These are phyloP conservation scores for Drosophila pseudoobscura DNA, from an alignment of 1,140 invertebrate species.

Conservation along the genomic window DNA sequence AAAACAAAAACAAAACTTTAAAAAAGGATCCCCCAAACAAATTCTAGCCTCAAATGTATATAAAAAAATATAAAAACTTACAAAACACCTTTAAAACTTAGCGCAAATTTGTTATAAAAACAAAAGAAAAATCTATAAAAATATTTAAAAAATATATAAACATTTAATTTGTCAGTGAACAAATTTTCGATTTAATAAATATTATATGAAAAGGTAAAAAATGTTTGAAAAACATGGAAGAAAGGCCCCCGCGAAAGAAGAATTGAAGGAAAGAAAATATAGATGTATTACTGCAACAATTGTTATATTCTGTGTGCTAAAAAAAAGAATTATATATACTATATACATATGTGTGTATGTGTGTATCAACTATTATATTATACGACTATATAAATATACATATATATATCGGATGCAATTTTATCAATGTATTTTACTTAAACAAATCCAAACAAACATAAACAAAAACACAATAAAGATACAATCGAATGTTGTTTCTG, in stretches of 20 bases:
- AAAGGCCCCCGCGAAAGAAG: slow-evolving; percentile 55
- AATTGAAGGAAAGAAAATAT: slow-evolving; percentile 1
- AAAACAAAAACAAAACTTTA: slow-evolving; percentile 24
- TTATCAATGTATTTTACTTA: slow-evolving; percentile 68
- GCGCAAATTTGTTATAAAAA: slow-evolving; percentile 64
- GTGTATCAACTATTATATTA: slow-evolving; percentile 55
- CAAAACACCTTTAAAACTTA: slow-evolving; percentile 54
- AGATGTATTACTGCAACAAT: slow-evolving; percentile 74
- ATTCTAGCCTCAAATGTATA: slow-evolving; percentile 55
- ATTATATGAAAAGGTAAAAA: slow-evolving; percentile 33
- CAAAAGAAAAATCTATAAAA: slow-evolving; percentile 32
- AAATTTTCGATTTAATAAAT: slow-evolving; percentile 45
- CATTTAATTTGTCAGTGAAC: slow-evolving; percentile 48
- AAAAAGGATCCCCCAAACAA: slow-evolving; percentile 20
- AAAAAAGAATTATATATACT: slow-evolving; percentile 6
- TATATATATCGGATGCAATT: slow-evolving; percentile 58
- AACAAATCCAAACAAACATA: slow-evolving; percentile 23
- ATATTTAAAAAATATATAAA: slow-evolving; percentile 15
- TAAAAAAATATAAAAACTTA: slow-evolving; percentile 46
- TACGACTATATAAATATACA: slow-evolving; percentile 47
- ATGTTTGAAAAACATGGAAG: slow-evolving; percentile 73
- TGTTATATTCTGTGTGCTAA: slow-evolving; percentile 77
- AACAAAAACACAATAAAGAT: slow-evolving; percentile 7
- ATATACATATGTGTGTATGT: slow-evolving; percentile 34
- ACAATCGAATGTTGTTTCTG: slow-evolving; percentile 39